A percentile compares a stretch with the other conserved stretches of the same genome.
phyloP scores from a whole-genome alignment of 2,888 invertebrate species.

The Pedicia rivosa region DNA sequence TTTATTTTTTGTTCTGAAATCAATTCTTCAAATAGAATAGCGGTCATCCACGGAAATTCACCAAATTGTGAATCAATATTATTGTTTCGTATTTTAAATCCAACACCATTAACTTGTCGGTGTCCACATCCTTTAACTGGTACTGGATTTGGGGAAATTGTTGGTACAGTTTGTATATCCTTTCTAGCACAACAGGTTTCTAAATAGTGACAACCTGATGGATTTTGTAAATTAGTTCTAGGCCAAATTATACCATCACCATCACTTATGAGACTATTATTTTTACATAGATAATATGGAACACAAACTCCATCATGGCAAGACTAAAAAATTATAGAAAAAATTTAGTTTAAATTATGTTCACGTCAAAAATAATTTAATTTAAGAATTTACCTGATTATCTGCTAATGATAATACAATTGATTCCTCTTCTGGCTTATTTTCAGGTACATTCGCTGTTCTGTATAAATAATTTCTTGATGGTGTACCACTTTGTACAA shows the following conservation, averaged over 20 bases:
- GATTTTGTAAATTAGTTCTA: conserved; percentile 28
- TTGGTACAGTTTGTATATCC: conserved; percentile 16
- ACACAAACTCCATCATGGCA: conserved; percentile 50
- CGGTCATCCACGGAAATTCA: conserved; percentile 75
- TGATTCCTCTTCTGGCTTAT: too few relatives aligned
- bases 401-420: too few relatives aligned
- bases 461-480: too few relatives aligned
- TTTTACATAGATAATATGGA: conserved; percentile 57
- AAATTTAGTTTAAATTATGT: too few relatives aligned
- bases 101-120: conserved; percentile 52
- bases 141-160: conserved; percentile 20
- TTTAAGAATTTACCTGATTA: too few relatives aligned
- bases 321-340: too few relatives aligned
- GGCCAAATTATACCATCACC: conserved; percentile 63
- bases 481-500: too few relatives aligned
- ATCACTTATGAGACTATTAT: conserved; percentile 47
- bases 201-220: conserved; percentile 15
- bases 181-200: conserved; percentile 21
- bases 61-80: conserved; percentile 54
- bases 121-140: conserved; percentile 44
- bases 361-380: too few relatives aligned
- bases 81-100: conserved; percentile 45
- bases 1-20: conserved; percentile 33
- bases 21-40: conserved; percentile 39
- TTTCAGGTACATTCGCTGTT: too few relatives aligned